These are phyloP conservation scores for Dolichotis patagonum DNA, from an alignment of 2,113 vertebrate genomes.

Conservation along the genomic window DNA sequence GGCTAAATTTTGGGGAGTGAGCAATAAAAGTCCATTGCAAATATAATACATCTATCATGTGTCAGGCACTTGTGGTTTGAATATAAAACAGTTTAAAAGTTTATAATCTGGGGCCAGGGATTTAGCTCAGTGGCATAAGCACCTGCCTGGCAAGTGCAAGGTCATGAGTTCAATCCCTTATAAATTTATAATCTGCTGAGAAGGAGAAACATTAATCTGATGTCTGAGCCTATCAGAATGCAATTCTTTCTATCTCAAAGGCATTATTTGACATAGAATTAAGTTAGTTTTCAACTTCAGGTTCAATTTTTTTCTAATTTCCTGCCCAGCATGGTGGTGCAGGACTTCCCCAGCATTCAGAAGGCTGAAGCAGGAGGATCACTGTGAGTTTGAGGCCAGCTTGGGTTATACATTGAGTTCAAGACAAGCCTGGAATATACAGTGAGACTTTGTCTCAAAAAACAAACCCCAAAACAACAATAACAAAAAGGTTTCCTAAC, in stretches of 20 bases:
- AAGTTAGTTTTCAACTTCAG: conserved; percentile 26
- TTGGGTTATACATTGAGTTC: background rate
- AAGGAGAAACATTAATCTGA: conserved; percentile 5
- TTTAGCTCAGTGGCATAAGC: no score
- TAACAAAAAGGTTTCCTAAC: background rate
- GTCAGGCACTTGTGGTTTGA: conserved; percentile 26
- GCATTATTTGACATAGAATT: conserved; percentile 33
- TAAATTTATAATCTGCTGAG: conserved; percentile 45
- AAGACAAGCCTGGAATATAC: background rate
- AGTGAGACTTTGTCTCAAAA: background rate
- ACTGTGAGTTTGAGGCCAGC: background rate
- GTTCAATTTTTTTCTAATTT: background rate
- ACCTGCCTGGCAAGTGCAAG: no score
- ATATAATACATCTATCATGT: conserved; percentile 37
- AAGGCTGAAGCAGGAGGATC: background rate
- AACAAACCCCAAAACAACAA: background rate
- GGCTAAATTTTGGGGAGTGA: conserved; percentile 31
- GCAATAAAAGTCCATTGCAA: conserved; percentile 4
- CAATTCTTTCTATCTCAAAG: conserved; percentile 37
- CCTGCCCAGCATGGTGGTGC: background rate
- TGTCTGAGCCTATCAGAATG: background rate
- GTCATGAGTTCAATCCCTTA: no score
- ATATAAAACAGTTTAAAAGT: conserved; percentile 37
- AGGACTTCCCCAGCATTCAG: background rate
- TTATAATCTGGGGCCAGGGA: background rate